Base-by-base conservation (phyloP, 2,888 invertebrate species). In the Stenodema calcarata region DNA sequence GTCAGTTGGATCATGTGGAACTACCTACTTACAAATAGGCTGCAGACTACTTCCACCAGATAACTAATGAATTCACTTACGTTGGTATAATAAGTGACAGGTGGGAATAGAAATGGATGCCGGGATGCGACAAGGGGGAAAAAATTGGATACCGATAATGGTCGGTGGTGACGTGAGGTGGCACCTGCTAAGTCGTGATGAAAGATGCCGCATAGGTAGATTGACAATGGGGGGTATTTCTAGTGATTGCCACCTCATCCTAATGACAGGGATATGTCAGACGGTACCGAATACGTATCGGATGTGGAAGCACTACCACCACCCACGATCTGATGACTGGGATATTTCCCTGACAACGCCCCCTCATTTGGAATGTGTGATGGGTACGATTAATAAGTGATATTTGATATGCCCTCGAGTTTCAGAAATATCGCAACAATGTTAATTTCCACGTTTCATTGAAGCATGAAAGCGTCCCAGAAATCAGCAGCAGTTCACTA, bases 181-280 rank as follows among this genome's bases (percentile, higher is more conserved):
- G 35, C 76, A 76, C 76, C 76, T 76, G 76, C 18, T 28, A 35
- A 41, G 30, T n/a, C 16, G 41, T 35, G 76, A 76, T 76, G 76
- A 76, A 76, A 76, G 76, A n/a, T 35, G 41, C 76, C 76, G 76
- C 76, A 16, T 35, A 11, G 35, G 27, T 27, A 18, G 41, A 9
- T n/a, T 76, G 30, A 76, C 76, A 76, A 76, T 76, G 41, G 76
- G 30, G 16, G 41, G 76, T n/a, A 42, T 76, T 76, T 76, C 76
- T 35, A 14, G 76, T 76, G 76, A 76, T 76, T 76, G 76, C 76
- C 76, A 76, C 35, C 41, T 76, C 76, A 76, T 76, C 41, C 41
- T 76, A 41, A 35, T 70, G 50, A 50, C 50, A 50, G n/a, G 50
- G 50, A 14, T 6, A 18, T n/a, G n/a, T 50, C n/a, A 18, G 50